phyloP scores from a whole-genome alignment of 2,888 invertebrate species.

The Scaptomyza tumidula region DNA sequence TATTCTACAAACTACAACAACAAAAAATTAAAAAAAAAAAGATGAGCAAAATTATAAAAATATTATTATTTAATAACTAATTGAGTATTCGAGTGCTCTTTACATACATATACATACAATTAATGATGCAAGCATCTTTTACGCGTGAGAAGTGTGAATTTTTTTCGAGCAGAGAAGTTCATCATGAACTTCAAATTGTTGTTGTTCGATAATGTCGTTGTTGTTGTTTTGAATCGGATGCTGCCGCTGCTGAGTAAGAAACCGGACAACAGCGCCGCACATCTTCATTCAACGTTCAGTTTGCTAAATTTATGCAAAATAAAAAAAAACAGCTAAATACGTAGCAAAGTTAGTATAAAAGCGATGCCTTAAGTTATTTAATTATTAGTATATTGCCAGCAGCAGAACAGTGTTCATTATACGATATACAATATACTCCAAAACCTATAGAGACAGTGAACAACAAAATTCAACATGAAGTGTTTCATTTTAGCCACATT shows the following conservation, averaged over 20 bases:
- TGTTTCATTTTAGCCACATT: conserved; percentile 75
- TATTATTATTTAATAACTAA: conserved; percentile 77
- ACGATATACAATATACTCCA: conserved; percentile 24
- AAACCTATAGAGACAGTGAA: conserved; percentile 19
- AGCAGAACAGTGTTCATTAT: conserved; percentile 48
- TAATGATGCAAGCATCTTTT: conserved; percentile 62
- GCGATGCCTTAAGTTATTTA: conserved; percentile 50
- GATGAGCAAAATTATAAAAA: conserved; percentile 39
- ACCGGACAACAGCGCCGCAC: conserved; percentile 71
- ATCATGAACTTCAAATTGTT: conserved; percentile 69
- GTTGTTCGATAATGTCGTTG: background rate
- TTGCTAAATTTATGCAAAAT: conserved; percentile 70
- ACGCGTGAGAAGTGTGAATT: conserved; percentile 72
- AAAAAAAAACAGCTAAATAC: conserved; percentile 44
- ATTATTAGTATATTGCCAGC: conserved; percentile 65
- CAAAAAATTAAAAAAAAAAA: conserved; percentile 3
- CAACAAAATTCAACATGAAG: conserved; percentile 69
- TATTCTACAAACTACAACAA: conserved; percentile 27
- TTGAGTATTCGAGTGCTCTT: conserved; percentile 56
- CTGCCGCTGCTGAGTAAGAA: conserved; percentile 75
- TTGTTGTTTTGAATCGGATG: conserved; percentile 8
- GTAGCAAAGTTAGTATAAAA: conserved; percentile 71
- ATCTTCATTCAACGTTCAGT: conserved; percentile 71
- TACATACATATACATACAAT: conserved; percentile 56
- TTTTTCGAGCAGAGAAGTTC: conserved; percentile 49